Conservation (phyloP, 2,113 vertebrate species). For the Cryptotis parvus region DNA sequence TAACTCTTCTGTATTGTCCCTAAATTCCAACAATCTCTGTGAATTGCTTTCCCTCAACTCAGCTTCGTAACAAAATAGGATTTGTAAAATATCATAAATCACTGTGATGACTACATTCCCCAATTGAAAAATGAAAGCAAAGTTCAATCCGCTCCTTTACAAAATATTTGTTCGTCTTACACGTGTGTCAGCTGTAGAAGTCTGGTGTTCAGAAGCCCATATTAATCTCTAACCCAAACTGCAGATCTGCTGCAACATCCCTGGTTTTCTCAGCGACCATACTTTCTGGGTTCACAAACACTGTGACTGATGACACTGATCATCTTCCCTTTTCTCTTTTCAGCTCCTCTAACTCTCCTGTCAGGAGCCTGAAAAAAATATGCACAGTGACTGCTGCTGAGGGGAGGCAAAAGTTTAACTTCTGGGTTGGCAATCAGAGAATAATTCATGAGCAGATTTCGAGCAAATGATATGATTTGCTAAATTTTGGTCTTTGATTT, state of each 20-base stretch:
- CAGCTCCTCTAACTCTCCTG: conserved; percentile 75
- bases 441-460: conserved; percentile 87
- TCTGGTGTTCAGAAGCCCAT: conserved; percentile 56
- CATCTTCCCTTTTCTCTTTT: conserved; percentile 73
- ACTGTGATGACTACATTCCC: conserved; percentile 74
- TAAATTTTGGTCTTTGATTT: conserved; percentile 89
- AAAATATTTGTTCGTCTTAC: conserved; percentile 45
- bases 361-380: conserved; percentile 83
- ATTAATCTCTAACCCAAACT: conserved; percentile 42
- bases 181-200: not conserved
- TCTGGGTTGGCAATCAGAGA: conserved; percentile 85
- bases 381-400: conserved; percentile 83
- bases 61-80: conserved; percentile 53
- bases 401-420: conserved; percentile 88
- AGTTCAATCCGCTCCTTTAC: conserved; percentile 74
- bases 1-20: not conserved
- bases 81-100: conserved; percentile 80
- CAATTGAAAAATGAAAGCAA: conserved; percentile 80
- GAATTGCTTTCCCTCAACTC: conserved; percentile 34
- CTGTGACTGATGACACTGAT: conserved; percentile 70
- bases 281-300: conserved; percentile 58
- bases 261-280: conserved; percentile 58
- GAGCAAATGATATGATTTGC: conserved; percentile 88
- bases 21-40: conserved; percentile 21
- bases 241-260: conserved; percentile 22